Evolutionary conservation across 2,888 invertebrate species (phyloP).

Genomic region (Philereme vetulata): DNA sequence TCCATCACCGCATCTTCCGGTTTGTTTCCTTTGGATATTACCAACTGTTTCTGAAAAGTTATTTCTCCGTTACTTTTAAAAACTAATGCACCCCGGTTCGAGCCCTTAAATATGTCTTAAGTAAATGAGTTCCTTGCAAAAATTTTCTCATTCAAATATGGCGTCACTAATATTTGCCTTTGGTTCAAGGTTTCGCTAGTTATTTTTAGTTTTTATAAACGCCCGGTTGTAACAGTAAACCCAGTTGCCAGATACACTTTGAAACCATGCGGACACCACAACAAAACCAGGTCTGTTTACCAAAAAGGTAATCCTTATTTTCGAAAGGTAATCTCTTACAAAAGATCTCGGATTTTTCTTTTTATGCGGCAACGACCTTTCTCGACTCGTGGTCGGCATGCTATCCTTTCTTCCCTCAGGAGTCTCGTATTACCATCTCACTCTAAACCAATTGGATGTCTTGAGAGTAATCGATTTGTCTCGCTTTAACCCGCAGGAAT

Average conservation of each 20-base stretch:
- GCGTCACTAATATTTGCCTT: not conserved
- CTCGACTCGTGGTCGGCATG: constrained; percentile 45
- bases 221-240: not conserved
- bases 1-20: no score
- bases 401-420: constrained; percentile 52
- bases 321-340: constrained; percentile 55
- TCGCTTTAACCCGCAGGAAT: constrained; percentile 62
- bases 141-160: not conserved
- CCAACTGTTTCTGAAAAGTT: no score
- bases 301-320: constrained; percentile 47
- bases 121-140: not conserved
- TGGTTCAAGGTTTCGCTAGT: not conserved
- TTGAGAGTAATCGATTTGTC: constrained; percentile 73
- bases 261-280: constrained; percentile 14
- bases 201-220: not conserved
- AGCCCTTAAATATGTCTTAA: not conserved
- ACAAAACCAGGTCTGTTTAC: constrained; percentile 40
- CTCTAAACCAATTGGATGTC: constrained; percentile 63
- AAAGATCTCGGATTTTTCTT: constrained; percentile 65
- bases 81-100: not conserved
- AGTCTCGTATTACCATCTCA: constrained; percentile 55
- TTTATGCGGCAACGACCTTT: constrained; percentile 73
- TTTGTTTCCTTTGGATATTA: no score
- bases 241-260: constrained; percentile 23
- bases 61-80: not conserved